Conservation (phyloP, 1,140 invertebrate species). For the Aphelinus atriplicis region DNA sequence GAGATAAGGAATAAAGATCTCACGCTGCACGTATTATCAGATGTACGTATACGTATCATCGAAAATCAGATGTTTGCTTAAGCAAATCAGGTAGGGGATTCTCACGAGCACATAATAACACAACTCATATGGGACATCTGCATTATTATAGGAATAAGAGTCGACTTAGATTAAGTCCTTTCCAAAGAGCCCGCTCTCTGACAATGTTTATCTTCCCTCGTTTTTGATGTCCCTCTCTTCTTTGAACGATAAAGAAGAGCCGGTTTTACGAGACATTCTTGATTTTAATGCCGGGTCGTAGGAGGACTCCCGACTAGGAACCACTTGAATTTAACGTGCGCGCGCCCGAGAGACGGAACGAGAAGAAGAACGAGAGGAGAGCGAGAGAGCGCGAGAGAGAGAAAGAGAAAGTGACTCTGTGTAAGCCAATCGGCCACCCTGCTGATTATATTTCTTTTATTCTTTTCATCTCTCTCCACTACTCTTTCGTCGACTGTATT, state of each 20-base stretch:
- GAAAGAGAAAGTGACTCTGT: constrained; percentile 40
- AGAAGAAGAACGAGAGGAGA: no score
- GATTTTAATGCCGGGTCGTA: constrained; percentile 50
- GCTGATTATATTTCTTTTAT: constrained; percentile 46
- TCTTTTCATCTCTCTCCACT: not conserved
- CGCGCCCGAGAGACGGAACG: constrained; percentile 1
- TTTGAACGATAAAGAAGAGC: constrained; percentile 10
- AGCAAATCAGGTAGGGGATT: not conserved
- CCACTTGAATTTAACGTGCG: constrained; percentile 59
- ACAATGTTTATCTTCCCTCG: constrained; percentile 20
- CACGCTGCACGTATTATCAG: not conserved
- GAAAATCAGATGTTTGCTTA: constrained; percentile 9
- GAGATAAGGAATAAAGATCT: no score
- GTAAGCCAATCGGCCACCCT: constrained; percentile 46
- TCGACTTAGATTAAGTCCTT: constrained; percentile 27
- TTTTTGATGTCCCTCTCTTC: not conserved
- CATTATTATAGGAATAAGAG: constrained; percentile 24
- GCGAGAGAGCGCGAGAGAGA: not conserved
- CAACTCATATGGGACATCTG: constrained; percentile 13
- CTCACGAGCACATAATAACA: constrained; percentile 7
- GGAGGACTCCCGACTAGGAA: constrained; percentile 48
- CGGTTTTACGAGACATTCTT: constrained; percentile 56
- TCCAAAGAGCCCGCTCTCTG: not conserved
- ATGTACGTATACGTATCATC: constrained; percentile 13
- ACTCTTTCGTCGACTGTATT: constrained; percentile 54